These are phyloP conservation scores for Porites rus DNA, from an alignment of 92 coral and sea anemone species.

Conservation along the genomic window DNA sequence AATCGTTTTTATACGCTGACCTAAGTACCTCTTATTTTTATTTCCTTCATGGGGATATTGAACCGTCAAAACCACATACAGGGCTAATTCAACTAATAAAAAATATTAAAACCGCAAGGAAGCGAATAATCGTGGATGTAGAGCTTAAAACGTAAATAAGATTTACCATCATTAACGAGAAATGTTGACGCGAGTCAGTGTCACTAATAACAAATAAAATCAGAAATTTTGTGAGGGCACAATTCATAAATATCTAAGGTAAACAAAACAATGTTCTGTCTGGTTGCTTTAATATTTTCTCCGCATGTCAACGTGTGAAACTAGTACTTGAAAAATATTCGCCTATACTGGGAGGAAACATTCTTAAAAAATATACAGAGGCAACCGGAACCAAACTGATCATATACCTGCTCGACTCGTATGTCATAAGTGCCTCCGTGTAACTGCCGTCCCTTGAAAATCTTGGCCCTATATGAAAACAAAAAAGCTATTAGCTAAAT, in stretches of 20 bases:
- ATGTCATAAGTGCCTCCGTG: constrained; percentile 85
- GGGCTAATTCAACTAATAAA: background rate
- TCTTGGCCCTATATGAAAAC: constrained; percentile 74
- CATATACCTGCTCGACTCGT: constrained; percentile 92
- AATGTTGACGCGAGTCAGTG: background rate
- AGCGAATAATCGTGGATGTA: background rate
- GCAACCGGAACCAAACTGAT: background rate
- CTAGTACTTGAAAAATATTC: background rate
- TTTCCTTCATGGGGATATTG: background rate
- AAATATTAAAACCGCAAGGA: constrained; percentile 25
- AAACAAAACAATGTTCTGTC: constrained; percentile 35
- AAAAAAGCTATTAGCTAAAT: constrained; percentile 39
- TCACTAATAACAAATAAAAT: background rate
- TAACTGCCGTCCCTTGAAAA: constrained; percentile 82
- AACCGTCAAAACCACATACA: constrained; percentile 8
- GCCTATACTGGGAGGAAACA: no score
- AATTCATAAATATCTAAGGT: constrained; percentile 28
- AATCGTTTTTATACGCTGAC: background rate
- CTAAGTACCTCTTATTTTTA: background rate
- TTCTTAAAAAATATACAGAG: background rate
- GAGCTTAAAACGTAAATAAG: background rate
- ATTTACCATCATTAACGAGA: background rate
- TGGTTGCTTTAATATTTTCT: constrained; percentile 2
- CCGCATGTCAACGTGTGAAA: background rate
- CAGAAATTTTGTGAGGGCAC: constrained; percentile 13